These are phyloP conservation scores for Drosophila eugracilis DNA, from an alignment of 1,140 invertebrate species.

Conservation along the genomic window DNA sequence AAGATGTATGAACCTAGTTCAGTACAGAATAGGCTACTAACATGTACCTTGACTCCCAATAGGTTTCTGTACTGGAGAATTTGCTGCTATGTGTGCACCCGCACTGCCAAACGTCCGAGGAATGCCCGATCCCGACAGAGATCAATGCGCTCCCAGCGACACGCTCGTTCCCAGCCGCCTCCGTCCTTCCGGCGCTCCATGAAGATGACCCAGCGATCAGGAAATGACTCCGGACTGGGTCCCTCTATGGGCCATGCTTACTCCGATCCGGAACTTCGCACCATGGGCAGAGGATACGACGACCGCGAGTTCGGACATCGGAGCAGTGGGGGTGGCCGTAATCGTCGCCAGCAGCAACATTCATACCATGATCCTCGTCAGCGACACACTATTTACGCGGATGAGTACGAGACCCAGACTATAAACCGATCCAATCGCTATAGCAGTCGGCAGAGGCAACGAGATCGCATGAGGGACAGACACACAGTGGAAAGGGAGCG, in stretches of 20 bases:
- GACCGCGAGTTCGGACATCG: constrained; percentile 65
- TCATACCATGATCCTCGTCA: constrained; percentile 61
- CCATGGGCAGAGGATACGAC: constrained; percentile 77
- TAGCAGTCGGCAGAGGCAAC: constrained; percentile 82
- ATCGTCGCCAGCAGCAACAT: constrained; percentile 50
- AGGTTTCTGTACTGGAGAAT: constrained; percentile 95
- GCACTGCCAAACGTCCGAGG: constrained; percentile 89
- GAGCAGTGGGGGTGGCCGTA: constrained; percentile 49
- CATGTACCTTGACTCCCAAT: constrained; percentile 60
- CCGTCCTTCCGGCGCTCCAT: constrained; percentile 86
- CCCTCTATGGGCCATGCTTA: constrained; percentile 86
- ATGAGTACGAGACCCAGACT: constrained; percentile 72
- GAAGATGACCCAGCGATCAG: constrained; percentile 89
- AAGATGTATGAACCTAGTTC: background rate
- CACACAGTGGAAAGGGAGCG: constrained; percentile 83
- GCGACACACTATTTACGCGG: constrained; percentile 73
- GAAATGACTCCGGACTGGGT: constrained; percentile 85
- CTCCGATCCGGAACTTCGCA: constrained; percentile 86
- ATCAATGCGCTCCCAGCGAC: constrained; percentile 59
- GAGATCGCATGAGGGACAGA: constrained; percentile 74
- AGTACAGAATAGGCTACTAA: too few species aligned
- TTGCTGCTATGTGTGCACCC: constrained; percentile 95
- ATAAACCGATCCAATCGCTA: constrained; percentile 86
- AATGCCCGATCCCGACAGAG: constrained; percentile 77
- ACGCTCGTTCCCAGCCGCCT: constrained; percentile 81